Evolutionary conservation across 2,113 vertebrate species (phyloP), one percentile per base, ranked within the genome.

Genomic region (Geococcyx californianus): DNA sequence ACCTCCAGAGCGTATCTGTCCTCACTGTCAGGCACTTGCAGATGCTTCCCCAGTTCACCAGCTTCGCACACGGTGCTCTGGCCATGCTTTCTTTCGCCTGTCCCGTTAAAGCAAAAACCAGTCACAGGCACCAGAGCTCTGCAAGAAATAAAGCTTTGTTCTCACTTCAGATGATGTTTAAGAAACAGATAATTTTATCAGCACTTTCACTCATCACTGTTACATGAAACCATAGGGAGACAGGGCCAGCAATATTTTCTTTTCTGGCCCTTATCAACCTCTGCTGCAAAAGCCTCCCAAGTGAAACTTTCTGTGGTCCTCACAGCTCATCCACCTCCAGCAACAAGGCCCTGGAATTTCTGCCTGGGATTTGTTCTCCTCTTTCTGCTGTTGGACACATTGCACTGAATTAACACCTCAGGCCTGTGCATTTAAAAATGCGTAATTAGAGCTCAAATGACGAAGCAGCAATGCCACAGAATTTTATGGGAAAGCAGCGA

Each of bases 1-100:
- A 84, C 92, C 84, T 93, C 66, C 42, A 28, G 68, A 95, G 66
- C 75, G 13, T n/a, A 69, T 60, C 81, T 72, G 76, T 86, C 86
- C 90, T 84, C 26, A 19, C 69, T 45, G 36, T 70, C 86, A 87
- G 87, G 45, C 55, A 38, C 56, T 36, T 3, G 6, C 3, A 4
- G 29, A 58, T 68, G 45, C 55, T 79, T 62, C 76, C 47, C 77
- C 6, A 2, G 3, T 14, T 90, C 45, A 73, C 56, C 82, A 60
- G 40, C 38, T 54, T 62, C 12, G 6, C 44, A 29, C 38, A 38
- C 34, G 45, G 10, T 8, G 1, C 4, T 1, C 44, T 80, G 63
- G 13, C 47, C 60, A 2, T 14, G 7, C 11, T 84, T 85, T 62
- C 67, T 52, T 75, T 89, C 75, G 49, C 64, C 75, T 67, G 40